Evolutionary conservation across 2,113 vertebrate genomes (phyloP).

Genomic region (Laterallus jamaicensis): DNA sequence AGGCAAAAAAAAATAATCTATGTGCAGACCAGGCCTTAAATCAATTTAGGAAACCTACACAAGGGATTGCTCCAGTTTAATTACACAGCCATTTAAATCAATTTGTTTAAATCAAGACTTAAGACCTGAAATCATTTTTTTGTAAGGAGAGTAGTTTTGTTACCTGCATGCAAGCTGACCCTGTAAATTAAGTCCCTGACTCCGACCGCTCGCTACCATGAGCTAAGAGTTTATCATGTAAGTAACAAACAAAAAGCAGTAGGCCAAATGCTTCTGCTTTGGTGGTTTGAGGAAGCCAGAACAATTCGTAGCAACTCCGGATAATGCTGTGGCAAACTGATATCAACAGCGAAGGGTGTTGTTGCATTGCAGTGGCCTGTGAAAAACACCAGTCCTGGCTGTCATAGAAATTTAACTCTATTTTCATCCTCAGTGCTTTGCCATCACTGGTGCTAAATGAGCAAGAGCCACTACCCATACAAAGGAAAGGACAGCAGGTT

Average conservation of each 20-base stretch:
- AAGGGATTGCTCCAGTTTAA: background rate
- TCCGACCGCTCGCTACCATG: background rate
- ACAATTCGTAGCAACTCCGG: background rate
- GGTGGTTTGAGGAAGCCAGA: background rate
- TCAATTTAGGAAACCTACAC: background rate
- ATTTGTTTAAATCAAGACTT: background rate
- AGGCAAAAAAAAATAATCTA: background rate
- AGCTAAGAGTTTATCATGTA: background rate
- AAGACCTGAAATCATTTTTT: background rate
- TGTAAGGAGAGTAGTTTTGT: background rate
- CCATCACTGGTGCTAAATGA: background rate
- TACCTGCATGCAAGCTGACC: background rate
- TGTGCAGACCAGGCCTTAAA: background rate
- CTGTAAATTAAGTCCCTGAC: background rate
- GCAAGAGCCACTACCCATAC: background rate
- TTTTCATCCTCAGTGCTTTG: background rate
- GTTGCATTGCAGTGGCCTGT: background rate
- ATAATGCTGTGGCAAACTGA: background rate
- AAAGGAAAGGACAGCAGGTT: background rate
- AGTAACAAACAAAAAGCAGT: conserved; percentile 9
- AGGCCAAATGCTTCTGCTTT: background rate
- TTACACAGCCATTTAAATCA: background rate
- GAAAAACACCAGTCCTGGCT: background rate
- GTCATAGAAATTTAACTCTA: background rate
- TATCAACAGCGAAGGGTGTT: background rate